Conservation (phyloP, 2,113 vertebrate genomes). For the Colaptes auratus region DNA sequence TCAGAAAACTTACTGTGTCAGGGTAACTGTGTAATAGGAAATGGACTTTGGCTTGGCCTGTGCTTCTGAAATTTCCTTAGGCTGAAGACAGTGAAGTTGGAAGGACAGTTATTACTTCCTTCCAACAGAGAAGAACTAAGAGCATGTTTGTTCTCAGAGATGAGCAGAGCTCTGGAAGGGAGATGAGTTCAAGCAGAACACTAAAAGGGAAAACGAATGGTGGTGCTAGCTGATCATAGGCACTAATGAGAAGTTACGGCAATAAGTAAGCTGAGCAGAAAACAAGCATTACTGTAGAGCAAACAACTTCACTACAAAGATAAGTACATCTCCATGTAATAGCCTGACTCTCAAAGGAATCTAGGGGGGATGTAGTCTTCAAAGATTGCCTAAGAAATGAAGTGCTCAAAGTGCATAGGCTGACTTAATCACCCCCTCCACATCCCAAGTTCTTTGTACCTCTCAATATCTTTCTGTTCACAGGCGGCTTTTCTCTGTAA, state of each 20-base stretch:
- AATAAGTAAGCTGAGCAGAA: background rate
- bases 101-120: background rate
- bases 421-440: background rate
- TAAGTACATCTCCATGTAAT: background rate
- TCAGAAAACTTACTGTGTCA: background rate
- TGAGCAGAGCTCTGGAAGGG: background rate
- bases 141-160: background rate
- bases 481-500: background rate
- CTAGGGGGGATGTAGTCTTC: background rate
- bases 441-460: background rate
- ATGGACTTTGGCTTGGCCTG: background rate
- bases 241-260: background rate
- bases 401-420: background rate
- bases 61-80: background rate
- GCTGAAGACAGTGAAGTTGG: background rate
- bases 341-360: background rate
- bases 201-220: background rate
- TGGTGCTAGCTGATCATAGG: background rate
- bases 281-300: background rate
- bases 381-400: conserved; percentile 1
- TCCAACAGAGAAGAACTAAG: background rate
- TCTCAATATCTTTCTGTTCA: background rate
- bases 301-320: background rate
- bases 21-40: conserved; percentile 5
- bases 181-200: background rate